Evolutionary conservation across 2,797 vertebrate genomes (phyloP).

Genomic region (Rhinogobio ventralis): DNA sequence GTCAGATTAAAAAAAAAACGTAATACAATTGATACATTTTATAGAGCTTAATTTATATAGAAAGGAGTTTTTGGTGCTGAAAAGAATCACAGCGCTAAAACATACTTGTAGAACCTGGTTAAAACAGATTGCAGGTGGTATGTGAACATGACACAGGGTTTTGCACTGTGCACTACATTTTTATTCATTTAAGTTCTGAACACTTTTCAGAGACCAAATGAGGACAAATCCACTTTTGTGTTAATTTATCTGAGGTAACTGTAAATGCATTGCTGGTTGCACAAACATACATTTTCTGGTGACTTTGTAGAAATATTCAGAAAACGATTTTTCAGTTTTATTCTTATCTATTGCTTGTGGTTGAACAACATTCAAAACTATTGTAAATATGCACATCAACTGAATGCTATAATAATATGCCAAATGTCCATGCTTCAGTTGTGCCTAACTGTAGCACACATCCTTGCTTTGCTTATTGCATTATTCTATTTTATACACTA

Average conservation of each 20-base stretch:
- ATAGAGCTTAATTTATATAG: background rate
- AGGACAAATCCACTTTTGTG: slow-evolving; percentile 9
- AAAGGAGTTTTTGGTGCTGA: background rate
- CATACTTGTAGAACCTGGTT: background rate
- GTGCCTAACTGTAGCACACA: slow-evolving; percentile 22
- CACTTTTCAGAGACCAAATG: slow-evolving; percentile 2
- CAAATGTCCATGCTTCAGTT: slow-evolving; percentile 10
- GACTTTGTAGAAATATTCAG: no score
- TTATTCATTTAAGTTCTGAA: background rate
- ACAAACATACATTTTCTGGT: slow-evolving; percentile 9
- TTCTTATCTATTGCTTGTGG: background rate
- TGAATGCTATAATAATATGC: slow-evolving; percentile 10
- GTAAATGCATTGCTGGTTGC: slow-evolving; percentile 13
- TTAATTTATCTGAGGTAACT: slow-evolving; percentile 27
- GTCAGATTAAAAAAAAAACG: no score
- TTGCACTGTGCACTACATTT: background rate
- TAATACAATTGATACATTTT: background rate
- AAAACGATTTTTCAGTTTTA: background rate
- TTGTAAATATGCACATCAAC: slow-evolving; percentile 15
- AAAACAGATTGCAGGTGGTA: slow-evolving; percentile 22
- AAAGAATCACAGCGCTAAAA: background rate
- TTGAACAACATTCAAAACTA: background rate
- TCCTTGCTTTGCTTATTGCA: background rate
- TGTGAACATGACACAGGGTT: background rate
- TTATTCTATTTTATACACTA: background rate